phyloP scores from a whole-genome alignment of 1,140 invertebrate genomes.

The Theocolax elegans region DNA sequence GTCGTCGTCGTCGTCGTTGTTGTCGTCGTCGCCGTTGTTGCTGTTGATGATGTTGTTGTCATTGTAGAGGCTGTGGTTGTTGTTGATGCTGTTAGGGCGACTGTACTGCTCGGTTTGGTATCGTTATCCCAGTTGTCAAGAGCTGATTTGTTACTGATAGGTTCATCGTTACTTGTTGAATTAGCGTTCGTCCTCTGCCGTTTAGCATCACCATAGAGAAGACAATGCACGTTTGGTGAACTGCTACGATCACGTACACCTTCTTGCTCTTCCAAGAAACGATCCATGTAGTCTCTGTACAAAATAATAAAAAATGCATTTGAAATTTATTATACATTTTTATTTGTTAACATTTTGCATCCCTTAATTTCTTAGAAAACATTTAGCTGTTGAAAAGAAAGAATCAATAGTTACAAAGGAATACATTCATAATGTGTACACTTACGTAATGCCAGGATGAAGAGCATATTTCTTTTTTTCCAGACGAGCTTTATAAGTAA shows the following conservation, averaged over 20 bases:
- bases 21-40: background rate
- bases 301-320: too few species aligned
- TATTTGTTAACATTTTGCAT: too few species aligned
- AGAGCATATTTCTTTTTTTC: conserved; percentile 84
- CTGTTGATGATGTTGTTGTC: background rate
- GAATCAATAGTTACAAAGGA: background rate
- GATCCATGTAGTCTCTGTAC: conserved; percentile 79
- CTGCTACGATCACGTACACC: conserved; percentile 67
- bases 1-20: too few species aligned
- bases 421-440: too few species aligned
- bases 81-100: background rate
- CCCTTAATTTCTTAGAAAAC: too few species aligned
- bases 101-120: too few species aligned
- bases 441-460: conserved; percentile 78
- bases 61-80: background rate
- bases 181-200: conserved; percentile 62
- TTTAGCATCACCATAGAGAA: conserved; percentile 75
- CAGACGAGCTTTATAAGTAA: conserved; percentile 79
- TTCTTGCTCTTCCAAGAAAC: conserved; percentile 79
- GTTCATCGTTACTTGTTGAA: conserved; percentile 12
- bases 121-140: conserved; percentile 4
- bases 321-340: too few species aligned
- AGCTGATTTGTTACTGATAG: background rate
- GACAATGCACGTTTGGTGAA: conserved; percentile 72
- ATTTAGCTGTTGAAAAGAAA: background rate